Evolutionary conservation across 1,140 invertebrate genomes (phyloP), one percentile per base, ranked within the genome.

Genomic region (Protaetia brevitarsis): DNA sequence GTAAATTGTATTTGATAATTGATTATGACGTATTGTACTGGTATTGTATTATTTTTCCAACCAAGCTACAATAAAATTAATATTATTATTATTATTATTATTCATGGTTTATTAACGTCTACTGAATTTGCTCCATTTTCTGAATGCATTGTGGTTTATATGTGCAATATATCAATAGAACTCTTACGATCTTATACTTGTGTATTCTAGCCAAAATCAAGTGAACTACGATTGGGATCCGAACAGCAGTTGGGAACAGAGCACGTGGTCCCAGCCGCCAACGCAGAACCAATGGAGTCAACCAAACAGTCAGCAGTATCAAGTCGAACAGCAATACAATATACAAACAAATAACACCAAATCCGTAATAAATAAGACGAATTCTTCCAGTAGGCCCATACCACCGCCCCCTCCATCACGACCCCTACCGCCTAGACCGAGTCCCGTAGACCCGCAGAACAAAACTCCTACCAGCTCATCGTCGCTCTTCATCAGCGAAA

Each of bases 321-420:
- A 77, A 72, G 74, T 79, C 62, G 77, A 74, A 67, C 74, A 76
- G 62, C 74, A 77, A 51, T 80, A 77, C 67, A 79, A 79, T 63
- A 70, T 79, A 27, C 69, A 78, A 66, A 80, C 78, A 23, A 79
- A 80, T 63, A 78, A 79, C 58, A 80, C 78, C 13, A 76, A 76
- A 68, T 77, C 77, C 6, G 73, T 78, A 10, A 73, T 78, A 7
- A 73, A 71, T 13, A 60, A 64, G 11, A 63, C 66, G 10, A 67
- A 31, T 30, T 16, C 62, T 27, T 27, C 67, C 27, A 66, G 30
- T 21, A 34, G 59, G 27, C 65, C 26, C 11, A 27, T 30, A 58
- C 28, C 28, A 3, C 11, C 28, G 11, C 28, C 8, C 7, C 59
- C 60, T 30, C 59, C 58, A 13, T 70, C 68, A 69, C 66, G 67